These are phyloP conservation scores for Eudorcas thomsonii DNA, from an alignment of 2,113 vertebrate genomes.

Conservation along the genomic window DNA sequence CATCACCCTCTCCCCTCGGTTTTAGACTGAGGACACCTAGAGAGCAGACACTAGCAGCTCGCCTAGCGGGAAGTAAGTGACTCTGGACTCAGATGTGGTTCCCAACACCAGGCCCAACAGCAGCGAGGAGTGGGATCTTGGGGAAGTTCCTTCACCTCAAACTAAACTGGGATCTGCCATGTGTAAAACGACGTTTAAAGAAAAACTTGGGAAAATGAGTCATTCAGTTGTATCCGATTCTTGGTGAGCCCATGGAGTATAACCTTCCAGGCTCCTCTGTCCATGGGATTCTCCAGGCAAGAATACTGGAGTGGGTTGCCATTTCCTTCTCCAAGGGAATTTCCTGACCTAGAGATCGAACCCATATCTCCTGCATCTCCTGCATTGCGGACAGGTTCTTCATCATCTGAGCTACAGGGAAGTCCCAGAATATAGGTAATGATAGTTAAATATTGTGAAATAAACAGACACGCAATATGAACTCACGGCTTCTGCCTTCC, in stretches of 20 bases:
- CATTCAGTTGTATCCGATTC: background rate
- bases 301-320: background rate
- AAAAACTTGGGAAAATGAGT: background rate
- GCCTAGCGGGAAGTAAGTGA: background rate
- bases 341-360: background rate
- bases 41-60: background rate
- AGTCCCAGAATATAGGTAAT: background rate
- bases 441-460: background rate
- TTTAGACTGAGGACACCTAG: background rate
- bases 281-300: background rate
- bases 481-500: background rate
- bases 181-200: background rate
- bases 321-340: background rate
- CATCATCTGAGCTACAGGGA: background rate
- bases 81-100: background rate
- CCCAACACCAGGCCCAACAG: background rate
- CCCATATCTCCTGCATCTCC: background rate
- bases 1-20: background rate
- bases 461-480: background rate
- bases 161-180: background rate
- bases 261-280: background rate
- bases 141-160: background rate
- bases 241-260: background rate
- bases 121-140: background rate
- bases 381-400: background rate